Conservation (phyloP, 1,140 invertebrate genomes). For the Nasonia longicornis region DNA sequence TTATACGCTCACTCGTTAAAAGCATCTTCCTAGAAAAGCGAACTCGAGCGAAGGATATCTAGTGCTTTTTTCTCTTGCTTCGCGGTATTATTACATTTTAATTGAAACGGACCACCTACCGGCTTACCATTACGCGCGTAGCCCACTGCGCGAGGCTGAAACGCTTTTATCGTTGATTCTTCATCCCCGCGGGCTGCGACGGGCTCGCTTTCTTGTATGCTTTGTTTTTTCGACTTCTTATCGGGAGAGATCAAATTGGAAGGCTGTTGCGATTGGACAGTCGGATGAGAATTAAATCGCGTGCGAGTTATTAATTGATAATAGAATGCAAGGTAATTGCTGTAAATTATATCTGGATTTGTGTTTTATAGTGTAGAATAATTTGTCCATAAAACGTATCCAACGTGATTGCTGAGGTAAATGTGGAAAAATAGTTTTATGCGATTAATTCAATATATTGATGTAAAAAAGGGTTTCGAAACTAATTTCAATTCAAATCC, state of each 20-base stretch:
- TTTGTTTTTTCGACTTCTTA: neutral
- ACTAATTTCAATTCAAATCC: no score
- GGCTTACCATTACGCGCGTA: conserved; percentile 4
- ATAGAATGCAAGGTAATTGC: neutral
- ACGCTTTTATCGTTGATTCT: neutral
- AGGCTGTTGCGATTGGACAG: neutral
- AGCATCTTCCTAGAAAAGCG: conserved; percentile 22
- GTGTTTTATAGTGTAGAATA: neutral
- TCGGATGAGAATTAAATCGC: neutral
- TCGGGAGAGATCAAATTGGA: conserved; percentile 3
- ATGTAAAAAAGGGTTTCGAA: no score
- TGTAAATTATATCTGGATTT: neutral
- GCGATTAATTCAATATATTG: neutral
- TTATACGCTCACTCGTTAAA: conserved; percentile 1
- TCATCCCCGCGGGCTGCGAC: neutral
- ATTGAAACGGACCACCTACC: conserved; percentile 40
- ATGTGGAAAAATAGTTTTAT: no score
- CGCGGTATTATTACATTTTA: conserved; percentile 30
- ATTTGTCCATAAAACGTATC: neutral
- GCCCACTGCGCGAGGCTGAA: neutral
- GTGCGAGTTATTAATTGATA: neutral
- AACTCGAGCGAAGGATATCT: neutral
- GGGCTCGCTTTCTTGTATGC: neutral
- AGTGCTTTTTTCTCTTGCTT: neutral
- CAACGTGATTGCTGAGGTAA: no score